Conservation (phyloP, 2,113 vertebrate genomes). For the Reinhardtius hippoglossoides region DNA sequence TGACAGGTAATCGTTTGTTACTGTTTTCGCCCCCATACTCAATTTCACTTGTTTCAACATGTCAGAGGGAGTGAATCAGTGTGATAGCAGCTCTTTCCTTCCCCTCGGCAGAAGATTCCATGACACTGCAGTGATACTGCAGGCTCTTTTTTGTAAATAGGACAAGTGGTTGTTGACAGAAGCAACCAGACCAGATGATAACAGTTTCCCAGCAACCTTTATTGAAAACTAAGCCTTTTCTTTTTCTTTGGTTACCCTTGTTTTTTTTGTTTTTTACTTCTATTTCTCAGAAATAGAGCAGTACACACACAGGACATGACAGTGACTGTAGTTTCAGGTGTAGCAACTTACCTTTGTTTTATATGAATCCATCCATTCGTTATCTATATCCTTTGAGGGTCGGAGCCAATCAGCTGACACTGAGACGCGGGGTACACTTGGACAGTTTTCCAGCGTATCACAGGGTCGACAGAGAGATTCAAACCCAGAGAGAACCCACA, state of each 20-base stretch:
- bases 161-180: constrained; percentile 22
- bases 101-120: constrained; percentile 22
- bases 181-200: constrained; percentile 19
- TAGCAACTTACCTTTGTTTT: too few species aligned
- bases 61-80: constrained; percentile 26
- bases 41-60: constrained; percentile 19
- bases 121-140: constrained; percentile 29
- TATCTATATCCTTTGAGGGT: too few species aligned
- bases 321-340: too few species aligned
- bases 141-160: neutral
- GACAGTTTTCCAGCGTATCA: too few species aligned
- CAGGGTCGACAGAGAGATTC: too few species aligned
- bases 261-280: neutral
- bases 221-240: constrained; percentile 8
- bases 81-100: constrained; percentile 17
- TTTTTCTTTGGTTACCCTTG: constrained; percentile 3
- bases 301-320: neutral
- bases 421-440: too few species aligned
- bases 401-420: too few species aligned
- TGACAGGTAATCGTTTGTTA: constrained; percentile 35
- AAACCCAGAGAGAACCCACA: too few species aligned
- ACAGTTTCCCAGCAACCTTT: constrained; percentile 39
- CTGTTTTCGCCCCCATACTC: constrained; percentile 15
- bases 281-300: too few species aligned
- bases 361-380: too few species aligned